Evolutionary conservation across 2,888 invertebrate species (phyloP).

Genomic region (Pyrgus malvae): DNA sequence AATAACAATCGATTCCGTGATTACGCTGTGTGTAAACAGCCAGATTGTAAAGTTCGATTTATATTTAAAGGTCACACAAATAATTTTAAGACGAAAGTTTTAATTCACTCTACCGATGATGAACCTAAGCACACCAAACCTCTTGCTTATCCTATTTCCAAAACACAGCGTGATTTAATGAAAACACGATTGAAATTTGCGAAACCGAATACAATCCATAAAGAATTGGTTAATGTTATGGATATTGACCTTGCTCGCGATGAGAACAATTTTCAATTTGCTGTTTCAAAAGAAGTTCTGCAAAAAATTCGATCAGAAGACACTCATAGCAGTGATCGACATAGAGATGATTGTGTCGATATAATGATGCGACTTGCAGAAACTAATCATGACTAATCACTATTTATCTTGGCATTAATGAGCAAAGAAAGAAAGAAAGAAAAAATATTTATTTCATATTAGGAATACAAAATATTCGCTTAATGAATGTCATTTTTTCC

Average conservation of each 20-base stretch:
- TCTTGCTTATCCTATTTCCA: no score
- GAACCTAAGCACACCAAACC: no score
- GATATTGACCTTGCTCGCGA: background rate
- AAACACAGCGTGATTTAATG: background rate
- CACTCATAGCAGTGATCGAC: background rate
- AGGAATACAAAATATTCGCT: no score
- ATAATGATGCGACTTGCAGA: background rate
- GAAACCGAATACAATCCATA: background rate
- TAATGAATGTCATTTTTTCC: no score
- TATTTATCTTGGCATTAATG: background rate
- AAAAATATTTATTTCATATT: no score
- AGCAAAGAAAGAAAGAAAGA: no score
- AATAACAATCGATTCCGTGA: no score
- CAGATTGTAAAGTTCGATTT: no score
- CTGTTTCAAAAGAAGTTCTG: background rate
- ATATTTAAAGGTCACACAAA: no score
- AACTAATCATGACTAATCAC: background rate
- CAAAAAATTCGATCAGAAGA: background rate
- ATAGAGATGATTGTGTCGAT: background rate
- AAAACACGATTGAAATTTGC: background rate
- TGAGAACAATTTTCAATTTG: background rate
- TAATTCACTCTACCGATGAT: no score
- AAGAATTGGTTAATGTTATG: background rate
- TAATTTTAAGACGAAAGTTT: no score
- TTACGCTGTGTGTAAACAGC: no score